Evolutionary conservation across 2,113 vertebrate species (phyloP), one percentile per base, ranked within the genome.

Genomic region (Toxostoma redivivum): DNA sequence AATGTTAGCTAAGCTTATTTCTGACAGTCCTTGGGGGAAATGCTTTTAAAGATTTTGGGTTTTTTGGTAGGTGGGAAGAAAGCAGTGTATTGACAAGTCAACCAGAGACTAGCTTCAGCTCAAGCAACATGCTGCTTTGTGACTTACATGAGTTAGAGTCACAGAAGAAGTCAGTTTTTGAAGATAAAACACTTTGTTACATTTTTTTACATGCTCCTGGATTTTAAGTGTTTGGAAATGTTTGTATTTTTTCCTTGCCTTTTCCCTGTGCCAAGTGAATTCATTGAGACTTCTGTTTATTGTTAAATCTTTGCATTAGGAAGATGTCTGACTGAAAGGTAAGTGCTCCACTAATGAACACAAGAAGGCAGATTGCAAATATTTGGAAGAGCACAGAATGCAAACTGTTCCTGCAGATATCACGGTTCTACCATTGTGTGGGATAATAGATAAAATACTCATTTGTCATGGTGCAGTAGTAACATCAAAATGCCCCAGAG

Each of bases 351-450:
- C 44, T 64, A 67, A 66, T 5, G 14, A 82, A 47, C 19, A 38
- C 30, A 69, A 42, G 79, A 57, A 62, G 48, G 5, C 8, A 28
- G 17, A 44, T 56, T 64, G 24, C 10, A 64, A 56, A 15, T 76
- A 18, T 54, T 72, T 73, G 18, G 14, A 56, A 74, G 48, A 58
- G 21, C 8, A 6, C 25, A 40, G 30, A 7, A 25, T 54, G 42
- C 11, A 61, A 38, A 37, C 3, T 31, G 10, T 73, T 84, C 30
- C 44, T 67, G 19, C 9, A 44, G 31, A 44, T 72, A 53, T 14
- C 37, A 11, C 6, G 1, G 3, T 74, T 58, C 13, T 56, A n/a
- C 48, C 2, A 0, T 22, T 22, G 28, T 44, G 18, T 56, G 24
- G 37, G 11, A n/a, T 56, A 71, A 62, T 4, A 70, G 38, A 25